A percentile compares a stretch with the other conserved stretches of the same genome.
These are phyloP conservation scores for Cryptocephalus primarius DNA, from an alignment of 2,888 invertebrate species.

Conservation along the genomic window DNA sequence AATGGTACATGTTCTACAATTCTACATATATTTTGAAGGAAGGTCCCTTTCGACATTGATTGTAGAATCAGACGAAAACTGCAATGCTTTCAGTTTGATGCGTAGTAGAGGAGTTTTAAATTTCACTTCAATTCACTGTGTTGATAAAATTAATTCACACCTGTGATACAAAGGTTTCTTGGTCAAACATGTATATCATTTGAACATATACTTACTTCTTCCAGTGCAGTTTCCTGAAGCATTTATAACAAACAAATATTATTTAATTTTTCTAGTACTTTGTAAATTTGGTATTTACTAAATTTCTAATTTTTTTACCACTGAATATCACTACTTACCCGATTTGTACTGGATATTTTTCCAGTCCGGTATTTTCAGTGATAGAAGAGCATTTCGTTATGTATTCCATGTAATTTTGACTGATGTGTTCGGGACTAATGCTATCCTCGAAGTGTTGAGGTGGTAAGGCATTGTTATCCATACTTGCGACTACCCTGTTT, in stretches of 20 bases:
- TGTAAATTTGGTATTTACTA: too few relatives aligned
- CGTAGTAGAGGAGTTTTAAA: too few relatives aligned
- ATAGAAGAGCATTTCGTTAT: constrained; percentile 45
- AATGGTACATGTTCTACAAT: too few relatives aligned
- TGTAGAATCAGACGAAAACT: too few relatives aligned
- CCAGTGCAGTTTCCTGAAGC: constrained; percentile 85
- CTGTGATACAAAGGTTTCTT: not conserved
- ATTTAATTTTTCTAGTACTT: not conserved
- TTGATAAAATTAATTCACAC: not conserved
- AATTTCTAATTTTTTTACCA: too few relatives aligned
- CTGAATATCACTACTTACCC: constrained; percentile 41
- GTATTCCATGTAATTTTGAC: constrained; percentile 38
- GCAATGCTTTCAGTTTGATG: too few relatives aligned
- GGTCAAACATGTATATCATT: not conserved
- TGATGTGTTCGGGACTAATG: constrained; percentile 51
- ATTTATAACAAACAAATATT: constrained; percentile 15
- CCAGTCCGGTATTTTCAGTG: constrained; percentile 45
- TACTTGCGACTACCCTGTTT: constrained; percentile 43
- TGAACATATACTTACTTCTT: constrained; percentile 69
- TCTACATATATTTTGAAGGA: too few relatives aligned
- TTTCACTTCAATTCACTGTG: too few relatives aligned
- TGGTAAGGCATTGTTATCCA: constrained; percentile 38
- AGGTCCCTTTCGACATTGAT: too few relatives aligned
- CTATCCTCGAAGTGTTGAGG: constrained; percentile 49
- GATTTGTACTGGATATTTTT: constrained; percentile 49